Evolutionary conservation across 2,888 invertebrate genomes (phyloP).

Genomic region (Pasiphila rectangulata): DNA sequence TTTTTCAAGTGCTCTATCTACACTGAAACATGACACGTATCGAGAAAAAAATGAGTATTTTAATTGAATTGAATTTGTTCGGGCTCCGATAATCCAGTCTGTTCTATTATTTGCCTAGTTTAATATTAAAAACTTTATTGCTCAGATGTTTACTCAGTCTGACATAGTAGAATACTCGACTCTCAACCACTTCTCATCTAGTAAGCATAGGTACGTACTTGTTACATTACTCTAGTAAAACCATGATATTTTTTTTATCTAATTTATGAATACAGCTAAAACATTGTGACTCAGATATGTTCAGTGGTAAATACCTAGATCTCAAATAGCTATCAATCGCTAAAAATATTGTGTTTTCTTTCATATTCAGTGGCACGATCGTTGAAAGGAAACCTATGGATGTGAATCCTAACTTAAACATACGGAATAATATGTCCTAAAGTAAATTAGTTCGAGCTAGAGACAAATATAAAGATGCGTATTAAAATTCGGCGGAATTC

Average conservation of each 20-base stretch:
- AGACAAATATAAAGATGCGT: constrained; percentile 7
- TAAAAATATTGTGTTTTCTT: constrained; percentile 5
- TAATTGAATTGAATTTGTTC: too few relatives aligned
- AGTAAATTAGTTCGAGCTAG: background rate
- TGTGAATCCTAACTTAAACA: constrained; percentile 1
- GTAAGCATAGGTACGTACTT: background rate
- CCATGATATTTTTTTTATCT: constrained; percentile 6
- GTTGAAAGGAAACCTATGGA: constrained; percentile 3
- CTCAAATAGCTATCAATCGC: background rate
- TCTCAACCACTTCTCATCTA: background rate
- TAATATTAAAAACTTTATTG: constrained; percentile 3
- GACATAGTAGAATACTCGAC: constrained; percentile 1
- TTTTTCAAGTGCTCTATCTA: too few relatives aligned
- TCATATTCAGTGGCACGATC: constrained; percentile 9
- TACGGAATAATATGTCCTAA: background rate
- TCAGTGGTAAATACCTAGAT: background rate
- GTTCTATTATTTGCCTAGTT: too few relatives aligned
- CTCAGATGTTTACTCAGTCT: constrained; percentile 9
- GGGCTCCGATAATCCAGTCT: too few relatives aligned
- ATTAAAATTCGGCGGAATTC: constrained; percentile 9
- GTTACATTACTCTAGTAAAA: constrained; percentile 1
- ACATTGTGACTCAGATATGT: constrained; percentile 23
- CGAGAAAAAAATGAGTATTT: too few relatives aligned
- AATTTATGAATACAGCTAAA: constrained; percentile 13
- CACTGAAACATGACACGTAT: too few relatives aligned